Conservation (phyloP, 1,140 invertebrate species). For the Ceratosolen solmsi region DNA sequence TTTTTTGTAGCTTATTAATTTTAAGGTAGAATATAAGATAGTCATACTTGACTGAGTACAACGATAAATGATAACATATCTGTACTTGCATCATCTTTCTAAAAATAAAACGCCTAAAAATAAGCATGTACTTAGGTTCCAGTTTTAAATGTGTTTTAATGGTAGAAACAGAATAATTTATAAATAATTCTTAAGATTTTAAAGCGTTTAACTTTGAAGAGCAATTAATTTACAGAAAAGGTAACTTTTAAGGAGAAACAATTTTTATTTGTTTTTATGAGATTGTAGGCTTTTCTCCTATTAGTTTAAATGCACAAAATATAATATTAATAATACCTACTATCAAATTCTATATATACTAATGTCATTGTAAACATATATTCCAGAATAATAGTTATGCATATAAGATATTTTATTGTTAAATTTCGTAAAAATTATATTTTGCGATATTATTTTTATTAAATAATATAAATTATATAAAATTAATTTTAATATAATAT, state of each 20-base stretch:
- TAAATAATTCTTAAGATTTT: background rate
- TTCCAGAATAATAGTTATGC: no score
- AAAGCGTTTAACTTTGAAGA: background rate
- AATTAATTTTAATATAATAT: no score
- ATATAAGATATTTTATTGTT: no score
- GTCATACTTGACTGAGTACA: no score
- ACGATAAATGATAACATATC: background rate
- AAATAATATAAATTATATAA: no score
- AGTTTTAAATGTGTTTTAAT: background rate
- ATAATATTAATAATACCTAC: no score
- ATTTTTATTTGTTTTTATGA: background rate
- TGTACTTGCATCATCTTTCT: background rate
- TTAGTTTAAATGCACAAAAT: background rate
- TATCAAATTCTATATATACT: no score
- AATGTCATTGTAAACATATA: no score
- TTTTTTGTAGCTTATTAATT: no score
- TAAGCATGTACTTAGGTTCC: background rate
- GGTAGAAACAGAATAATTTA: background rate
- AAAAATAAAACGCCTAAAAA: background rate
- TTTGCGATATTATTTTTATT: no score
- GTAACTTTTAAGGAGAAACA: background rate
- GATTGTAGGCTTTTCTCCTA: background rate
- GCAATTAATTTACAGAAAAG: background rate
- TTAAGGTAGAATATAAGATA: no score
- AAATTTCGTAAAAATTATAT: no score